A percentile compares a stretch with the other conserved stretches of the same genome.
Evolutionary conservation across 2,888 invertebrate species (phyloP).

Genomic region (Hemithea aestivaria): DNA sequence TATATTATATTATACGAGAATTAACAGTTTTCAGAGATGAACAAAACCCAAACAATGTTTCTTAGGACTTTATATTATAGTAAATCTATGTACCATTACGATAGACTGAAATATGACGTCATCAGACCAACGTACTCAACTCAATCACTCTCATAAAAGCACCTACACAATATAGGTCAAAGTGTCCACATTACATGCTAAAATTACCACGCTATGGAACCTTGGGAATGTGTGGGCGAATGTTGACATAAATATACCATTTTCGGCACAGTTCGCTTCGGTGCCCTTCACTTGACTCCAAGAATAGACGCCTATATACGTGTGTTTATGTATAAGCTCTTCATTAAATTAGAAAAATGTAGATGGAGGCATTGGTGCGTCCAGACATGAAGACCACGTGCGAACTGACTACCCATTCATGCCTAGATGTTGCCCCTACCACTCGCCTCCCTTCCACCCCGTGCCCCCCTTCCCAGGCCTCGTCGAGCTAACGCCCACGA

Average conservation of each 20-base stretch:
- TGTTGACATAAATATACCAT: constrained; percentile 6
- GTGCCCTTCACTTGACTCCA: constrained; percentile 13
- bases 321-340: too few species aligned
- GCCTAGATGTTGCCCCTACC: constrained; percentile 9
- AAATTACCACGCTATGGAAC: constrained; percentile 1
- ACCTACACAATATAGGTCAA: too few species aligned
- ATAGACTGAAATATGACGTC: too few species aligned
- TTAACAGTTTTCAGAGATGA: too few species aligned
- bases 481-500: constrained; percentile 26
- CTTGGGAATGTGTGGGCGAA: constrained; percentile 3
- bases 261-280: constrained; percentile 8
- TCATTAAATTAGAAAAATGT: constrained; percentile 32
- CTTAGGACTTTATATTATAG: too few species aligned
- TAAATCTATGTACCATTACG: too few species aligned
- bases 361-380: constrained; percentile 35
- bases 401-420: constrained; percentile 27
- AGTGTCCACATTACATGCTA: not conserved
- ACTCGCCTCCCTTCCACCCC: constrained; percentile 7
- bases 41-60: too few species aligned
- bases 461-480: constrained; percentile 5
- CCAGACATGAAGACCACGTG: constrained; percentile 36
- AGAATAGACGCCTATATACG: constrained; percentile 18
- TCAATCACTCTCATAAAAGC: too few species aligned
- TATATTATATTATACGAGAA: too few species aligned
- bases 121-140: too few species aligned